These are phyloP conservation scores for Serinus canaria DNA, from an alignment of 2,113 vertebrate genomes.

Conservation along the genomic window DNA sequence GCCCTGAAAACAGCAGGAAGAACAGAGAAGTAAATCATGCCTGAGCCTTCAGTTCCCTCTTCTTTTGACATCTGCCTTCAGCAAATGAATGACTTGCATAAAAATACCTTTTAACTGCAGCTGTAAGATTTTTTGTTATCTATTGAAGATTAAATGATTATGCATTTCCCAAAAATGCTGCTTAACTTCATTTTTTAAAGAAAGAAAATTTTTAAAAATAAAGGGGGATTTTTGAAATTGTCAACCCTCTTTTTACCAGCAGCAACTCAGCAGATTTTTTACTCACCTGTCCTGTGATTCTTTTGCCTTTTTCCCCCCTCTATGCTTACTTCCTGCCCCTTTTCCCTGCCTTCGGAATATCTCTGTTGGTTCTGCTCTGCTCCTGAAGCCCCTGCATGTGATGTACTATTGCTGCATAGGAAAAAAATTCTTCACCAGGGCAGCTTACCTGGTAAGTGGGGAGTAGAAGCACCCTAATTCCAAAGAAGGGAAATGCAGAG, in stretches of 20 bases:
- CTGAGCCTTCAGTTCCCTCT: background rate
- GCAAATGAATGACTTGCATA: background rate
- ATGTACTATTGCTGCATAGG: background rate
- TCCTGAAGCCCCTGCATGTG: accelerated
- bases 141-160: background rate
- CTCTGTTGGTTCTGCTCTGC: background rate
- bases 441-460: background rate
- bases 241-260: background rate
- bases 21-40: background rate
- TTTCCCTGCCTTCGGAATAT: background rate
- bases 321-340: accelerated
- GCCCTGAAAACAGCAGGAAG: background rate
- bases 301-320: accelerated
- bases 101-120: background rate
- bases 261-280: background rate
- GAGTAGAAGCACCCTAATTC: background rate
- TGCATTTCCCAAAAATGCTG: background rate
- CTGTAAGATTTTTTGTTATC: background rate
- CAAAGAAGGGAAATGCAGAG: background rate
- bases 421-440: background rate
- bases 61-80: background rate
- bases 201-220: accelerated
- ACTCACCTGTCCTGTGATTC: background rate
- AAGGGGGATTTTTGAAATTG: background rate
- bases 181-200: background rate